Percentiles rank a stretch among this genome's conserved stretches.
phyloP scores from a whole-genome alignment of 2,113 vertebrate genomes.

The Brachirus orientalis region DNA sequence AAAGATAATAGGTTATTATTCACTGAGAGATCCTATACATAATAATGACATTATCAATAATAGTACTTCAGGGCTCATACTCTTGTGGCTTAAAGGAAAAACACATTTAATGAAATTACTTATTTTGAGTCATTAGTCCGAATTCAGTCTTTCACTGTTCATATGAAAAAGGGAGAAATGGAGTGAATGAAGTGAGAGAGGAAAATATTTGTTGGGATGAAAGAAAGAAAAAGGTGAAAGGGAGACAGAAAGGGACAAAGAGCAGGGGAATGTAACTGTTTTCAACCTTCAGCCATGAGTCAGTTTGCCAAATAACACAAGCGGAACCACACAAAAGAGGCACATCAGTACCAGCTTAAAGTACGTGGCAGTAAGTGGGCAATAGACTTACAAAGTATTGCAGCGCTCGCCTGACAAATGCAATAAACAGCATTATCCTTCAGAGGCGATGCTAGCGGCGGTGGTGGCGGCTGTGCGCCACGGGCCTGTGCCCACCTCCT shows the following conservation, averaged over 20 bases:
- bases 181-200: constrained; percentile 6
- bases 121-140: constrained; percentile 78
- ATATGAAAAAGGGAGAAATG: constrained; percentile 49
- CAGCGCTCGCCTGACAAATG: constrained; percentile 80
- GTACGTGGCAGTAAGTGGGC: constrained; percentile 78
- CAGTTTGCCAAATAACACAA: constrained; percentile 80
- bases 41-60: constrained; percentile 87
- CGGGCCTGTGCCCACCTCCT: constrained; percentile 63
- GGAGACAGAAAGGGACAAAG: constrained; percentile 30
- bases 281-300: constrained; percentile 71
- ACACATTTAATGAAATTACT: constrained; percentile 79
- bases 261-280: constrained; percentile 60
- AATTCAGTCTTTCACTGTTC: constrained; percentile 56
- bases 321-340: constrained; percentile 75
- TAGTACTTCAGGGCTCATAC: constrained; percentile 61
- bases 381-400: constrained; percentile 83
- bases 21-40: constrained; percentile 82
- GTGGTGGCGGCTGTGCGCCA: constrained; percentile 69
- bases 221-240: constrained; percentile 28
- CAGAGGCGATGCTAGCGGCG: constrained; percentile 70
- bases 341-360: constrained; percentile 77
- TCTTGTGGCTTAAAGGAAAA: constrained; percentile 68
- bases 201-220: constrained; percentile 22
- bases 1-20: constrained; percentile 85
- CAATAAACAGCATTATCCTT: constrained; percentile 83